These are phyloP conservation scores for Phalangium opilio DNA, from an alignment of 2,888 invertebrate genomes.

Conservation along the genomic window DNA sequence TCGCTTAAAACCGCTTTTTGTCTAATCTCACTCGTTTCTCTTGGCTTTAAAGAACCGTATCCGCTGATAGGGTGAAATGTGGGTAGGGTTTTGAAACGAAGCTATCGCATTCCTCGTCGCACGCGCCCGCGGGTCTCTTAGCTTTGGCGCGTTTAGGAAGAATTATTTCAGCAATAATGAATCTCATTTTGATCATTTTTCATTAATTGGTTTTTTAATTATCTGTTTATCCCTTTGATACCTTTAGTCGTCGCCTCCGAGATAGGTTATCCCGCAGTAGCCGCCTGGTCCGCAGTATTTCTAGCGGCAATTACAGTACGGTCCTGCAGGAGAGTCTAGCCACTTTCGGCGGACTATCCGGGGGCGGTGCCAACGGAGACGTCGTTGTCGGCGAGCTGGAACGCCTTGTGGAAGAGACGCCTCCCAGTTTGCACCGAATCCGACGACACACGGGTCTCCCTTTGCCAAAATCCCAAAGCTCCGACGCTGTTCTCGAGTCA, in stretches of 20 bases:
- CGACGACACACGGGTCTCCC: slow-evolving; percentile 5
- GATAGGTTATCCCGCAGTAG: slow-evolving; percentile 14
- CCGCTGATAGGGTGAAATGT: too few relatives aligned
- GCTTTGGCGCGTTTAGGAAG: too few relatives aligned
- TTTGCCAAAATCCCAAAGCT: slow-evolving; percentile 20
- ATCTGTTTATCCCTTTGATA: too few relatives aligned
- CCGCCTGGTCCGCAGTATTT: slow-evolving; percentile 21
- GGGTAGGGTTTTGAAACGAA: too few relatives aligned
- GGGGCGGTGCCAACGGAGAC: slow-evolving; percentile 1
- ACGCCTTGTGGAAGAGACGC: slow-evolving; percentile 18
- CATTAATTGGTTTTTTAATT: too few relatives aligned
- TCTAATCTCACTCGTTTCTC: too few relatives aligned
- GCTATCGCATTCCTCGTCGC: too few relatives aligned
- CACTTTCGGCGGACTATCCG: too few relatives aligned
- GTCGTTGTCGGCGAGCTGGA: slow-evolving; percentile 18
- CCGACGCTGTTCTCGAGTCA: slow-evolving; percentile 21
- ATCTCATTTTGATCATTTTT: too few relatives aligned
- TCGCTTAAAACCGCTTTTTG: not conserved
- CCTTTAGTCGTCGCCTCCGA: slow-evolving; percentile 7
- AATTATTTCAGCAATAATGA: too few relatives aligned
- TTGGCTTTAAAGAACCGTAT: too few relatives aligned
- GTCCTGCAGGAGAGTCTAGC: slow-evolving; percentile 13
- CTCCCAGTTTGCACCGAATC: slow-evolving; percentile 12
- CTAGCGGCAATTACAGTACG: slow-evolving; percentile 21
- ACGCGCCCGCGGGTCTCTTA: too few relatives aligned